phyloP scores from a whole-genome alignment of 2,113 vertebrate genomes.

The Paradisaea rubra region DNA sequence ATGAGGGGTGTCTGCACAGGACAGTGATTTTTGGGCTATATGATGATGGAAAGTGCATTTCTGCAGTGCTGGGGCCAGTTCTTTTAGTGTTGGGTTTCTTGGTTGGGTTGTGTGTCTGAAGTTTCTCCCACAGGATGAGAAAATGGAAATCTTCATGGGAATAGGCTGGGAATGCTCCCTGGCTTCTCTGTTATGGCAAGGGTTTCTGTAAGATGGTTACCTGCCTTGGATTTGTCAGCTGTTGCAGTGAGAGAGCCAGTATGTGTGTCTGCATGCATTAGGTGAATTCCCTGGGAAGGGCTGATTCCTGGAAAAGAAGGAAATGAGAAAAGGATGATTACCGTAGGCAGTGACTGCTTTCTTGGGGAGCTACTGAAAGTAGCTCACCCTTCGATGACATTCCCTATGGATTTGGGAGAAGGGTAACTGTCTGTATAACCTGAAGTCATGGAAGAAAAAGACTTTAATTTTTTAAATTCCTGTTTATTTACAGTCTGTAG shows the following conservation, averaged over 20 bases:
- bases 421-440: neutral
- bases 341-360: neutral
- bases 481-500: neutral
- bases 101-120: neutral
- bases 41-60: rapidly evolving
- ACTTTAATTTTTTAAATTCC: neutral
- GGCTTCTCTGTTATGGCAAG: neutral
- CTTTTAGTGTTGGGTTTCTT: neutral
- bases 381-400: rapidly evolving
- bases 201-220: neutral
- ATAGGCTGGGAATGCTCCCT: neutral
- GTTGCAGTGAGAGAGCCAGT: neutral
- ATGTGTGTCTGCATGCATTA: neutral
- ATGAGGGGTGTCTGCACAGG: neutral
- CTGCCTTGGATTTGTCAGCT: neutral
- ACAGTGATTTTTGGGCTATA: neutral
- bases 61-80: neutral
- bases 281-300: neutral
- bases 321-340: neutral
- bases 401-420: neutral
- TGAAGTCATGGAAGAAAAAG: neutral
- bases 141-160: neutral
- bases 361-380: neutral
- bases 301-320: neutral
- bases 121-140: neutral